Percentiles rank a stretch among this genome's conserved stretches.
Conservation (phyloP, 2,888 invertebrate genomes). For the Acleris laterana region DNA sequence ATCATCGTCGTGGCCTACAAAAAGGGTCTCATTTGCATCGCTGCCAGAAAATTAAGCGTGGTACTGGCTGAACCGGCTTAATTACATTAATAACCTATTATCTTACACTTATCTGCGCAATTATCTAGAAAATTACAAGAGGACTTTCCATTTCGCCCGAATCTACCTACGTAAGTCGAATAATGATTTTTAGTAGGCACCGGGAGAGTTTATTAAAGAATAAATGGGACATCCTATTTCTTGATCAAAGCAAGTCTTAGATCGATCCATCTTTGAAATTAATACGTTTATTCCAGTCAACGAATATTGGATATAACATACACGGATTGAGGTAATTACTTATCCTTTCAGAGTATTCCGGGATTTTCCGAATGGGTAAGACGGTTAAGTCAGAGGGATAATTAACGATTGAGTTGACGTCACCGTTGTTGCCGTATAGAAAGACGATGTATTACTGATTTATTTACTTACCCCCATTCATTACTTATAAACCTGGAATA, state of each 20-base stretch:
- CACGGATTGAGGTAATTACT: constrained; percentile 16
- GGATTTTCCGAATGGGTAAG: too few relatives aligned
- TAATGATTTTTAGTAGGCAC: constrained; percentile 21
- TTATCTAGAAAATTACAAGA: constrained; percentile 28
- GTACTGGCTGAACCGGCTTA: constrained; percentile 18
- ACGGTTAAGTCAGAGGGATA: too few relatives aligned
- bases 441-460: too few relatives aligned
- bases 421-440: too few relatives aligned
- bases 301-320: constrained; percentile 17
- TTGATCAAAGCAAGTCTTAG: neutral
- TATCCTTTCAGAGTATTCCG: constrained; percentile 4
- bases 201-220: constrained; percentile 7
- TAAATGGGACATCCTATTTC: neutral
- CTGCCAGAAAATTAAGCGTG: constrained; percentile 26
- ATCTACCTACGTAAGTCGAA: constrained; percentile 1
- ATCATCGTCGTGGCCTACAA: constrained; percentile 50
- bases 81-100: constrained; percentile 36
- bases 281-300: constrained; percentile 19
- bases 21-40: constrained; percentile 35
- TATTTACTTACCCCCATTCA: too few relatives aligned
- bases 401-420: too few relatives aligned
- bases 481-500: too few relatives aligned
- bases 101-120: constrained; percentile 20
- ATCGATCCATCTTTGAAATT: constrained; percentile 13
- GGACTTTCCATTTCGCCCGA: constrained; percentile 9